These are phyloP conservation scores for Crocallis elinguaria DNA, from an alignment of 2,888 invertebrate species.

Conservation along the genomic window DNA sequence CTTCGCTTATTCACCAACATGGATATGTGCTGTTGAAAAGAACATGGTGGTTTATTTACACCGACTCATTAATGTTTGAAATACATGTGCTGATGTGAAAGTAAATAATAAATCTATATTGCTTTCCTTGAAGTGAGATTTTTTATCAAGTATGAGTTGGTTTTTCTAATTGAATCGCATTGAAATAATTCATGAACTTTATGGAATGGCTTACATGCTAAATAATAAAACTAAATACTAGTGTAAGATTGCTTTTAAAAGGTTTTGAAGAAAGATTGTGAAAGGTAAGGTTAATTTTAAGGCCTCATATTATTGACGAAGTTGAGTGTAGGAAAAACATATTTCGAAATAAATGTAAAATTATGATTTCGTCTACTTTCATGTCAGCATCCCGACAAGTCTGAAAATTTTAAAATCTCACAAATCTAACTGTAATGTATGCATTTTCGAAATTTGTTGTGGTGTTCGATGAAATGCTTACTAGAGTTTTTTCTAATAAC, in stretches of 20 bases:
- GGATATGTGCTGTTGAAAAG: too few relatives aligned
- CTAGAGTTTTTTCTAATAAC: background rate
- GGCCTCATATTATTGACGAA: background rate
- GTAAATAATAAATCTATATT: background rate
- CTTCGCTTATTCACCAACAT: too few relatives aligned
- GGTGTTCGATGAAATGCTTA: background rate
- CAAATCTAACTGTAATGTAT: background rate
- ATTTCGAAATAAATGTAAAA: background rate
- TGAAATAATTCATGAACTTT: background rate
- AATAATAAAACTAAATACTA: background rate
- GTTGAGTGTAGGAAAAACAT: background rate
- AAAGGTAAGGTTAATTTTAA: background rate
- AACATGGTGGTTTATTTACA: slow-evolving; percentile 7
- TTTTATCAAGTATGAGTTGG: background rate
- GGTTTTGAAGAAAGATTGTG: background rate
- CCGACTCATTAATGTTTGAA: slow-evolving; percentile 7
- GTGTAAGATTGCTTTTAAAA: background rate
- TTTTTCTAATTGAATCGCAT: slow-evolving; percentile 4
- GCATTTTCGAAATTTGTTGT: background rate
- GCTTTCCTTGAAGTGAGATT: background rate
- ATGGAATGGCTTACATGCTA: slow-evolving; percentile 17
- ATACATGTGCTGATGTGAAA: slow-evolving; percentile 16
- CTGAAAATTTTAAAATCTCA: background rate
- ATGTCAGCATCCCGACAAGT: slow-evolving; percentile 7
- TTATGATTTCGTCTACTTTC: slow-evolving; percentile 7